These are phyloP conservation scores for Galerucella calmariensis DNA, from an alignment of 2,888 invertebrate genomes.

Conservation along the genomic window DNA sequence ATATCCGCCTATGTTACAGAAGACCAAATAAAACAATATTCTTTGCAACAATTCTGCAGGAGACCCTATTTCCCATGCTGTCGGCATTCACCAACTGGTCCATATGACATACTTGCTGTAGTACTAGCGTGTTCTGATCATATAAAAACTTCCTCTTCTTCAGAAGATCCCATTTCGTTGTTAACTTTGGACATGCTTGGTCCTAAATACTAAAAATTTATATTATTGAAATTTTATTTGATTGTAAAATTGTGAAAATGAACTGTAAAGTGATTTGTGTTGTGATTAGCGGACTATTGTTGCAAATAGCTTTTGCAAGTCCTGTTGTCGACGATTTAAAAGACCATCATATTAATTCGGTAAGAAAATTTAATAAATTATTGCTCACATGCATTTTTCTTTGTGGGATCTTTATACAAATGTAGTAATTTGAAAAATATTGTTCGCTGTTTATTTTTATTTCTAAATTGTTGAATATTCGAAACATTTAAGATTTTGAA, in stretches of 20 bases:
- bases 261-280: conserved; percentile 62
- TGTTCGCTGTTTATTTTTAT: too few relatives aligned
- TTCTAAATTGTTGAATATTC: too few relatives aligned
- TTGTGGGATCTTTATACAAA: too few relatives aligned
- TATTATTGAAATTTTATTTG: conserved; percentile 31
- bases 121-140: conserved; percentile 51
- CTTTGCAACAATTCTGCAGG: conserved; percentile 43
- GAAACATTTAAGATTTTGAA: too few relatives aligned
- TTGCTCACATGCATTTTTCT: neutral
- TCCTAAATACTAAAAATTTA: conserved; percentile 39
- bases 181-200: conserved; percentile 62
- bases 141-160: conserved; percentile 63
- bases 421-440: too few relatives aligned
- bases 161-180: conserved; percentile 61
- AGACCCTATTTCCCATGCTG: conserved; percentile 61
- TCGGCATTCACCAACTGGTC: conserved; percentile 58
- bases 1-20: conserved; percentile 45
- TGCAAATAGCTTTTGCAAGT: conserved; percentile 56
- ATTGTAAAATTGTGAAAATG: conserved; percentile 52
- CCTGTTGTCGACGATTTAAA: conserved; percentile 62
- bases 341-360: conserved; percentile 60
- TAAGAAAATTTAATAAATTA: conserved; percentile 51
- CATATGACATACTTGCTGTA: conserved; percentile 62
- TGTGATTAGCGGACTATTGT: conserved; percentile 56
- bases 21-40: conserved; percentile 51